Evolutionary conservation across 2,113 vertebrate genomes (phyloP).

Genomic region (Mystacornis crossleyi): DNA sequence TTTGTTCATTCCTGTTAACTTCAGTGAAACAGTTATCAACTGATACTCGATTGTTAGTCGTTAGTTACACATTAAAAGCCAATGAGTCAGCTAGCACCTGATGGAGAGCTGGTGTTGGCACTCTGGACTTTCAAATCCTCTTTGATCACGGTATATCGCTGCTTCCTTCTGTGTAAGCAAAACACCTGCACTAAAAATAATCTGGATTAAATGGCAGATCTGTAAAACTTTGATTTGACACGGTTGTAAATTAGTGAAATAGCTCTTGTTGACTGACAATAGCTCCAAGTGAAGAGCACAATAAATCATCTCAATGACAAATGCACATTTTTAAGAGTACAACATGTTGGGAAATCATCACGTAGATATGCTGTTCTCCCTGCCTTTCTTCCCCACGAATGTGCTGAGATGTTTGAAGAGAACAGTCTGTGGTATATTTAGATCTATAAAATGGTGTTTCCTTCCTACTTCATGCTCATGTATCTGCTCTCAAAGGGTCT

Average conservation of each 20-base stretch:
- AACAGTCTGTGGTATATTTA: neutral
- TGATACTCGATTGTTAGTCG: neutral
- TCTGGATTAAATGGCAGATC: neutral
- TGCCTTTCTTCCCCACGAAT: neutral
- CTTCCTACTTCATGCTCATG: neutral
- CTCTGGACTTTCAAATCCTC: neutral
- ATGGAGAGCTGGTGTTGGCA: neutral
- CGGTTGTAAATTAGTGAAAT: neutral
- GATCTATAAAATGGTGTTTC: neutral
- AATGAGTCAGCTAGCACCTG: neutral
- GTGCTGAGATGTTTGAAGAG: neutral
- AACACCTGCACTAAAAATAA: slow-evolving; percentile 11
- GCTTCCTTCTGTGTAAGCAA: neutral
- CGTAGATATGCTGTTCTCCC: neutral
- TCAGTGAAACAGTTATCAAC: neutral
- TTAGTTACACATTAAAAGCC: neutral
- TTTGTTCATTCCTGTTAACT: neutral
- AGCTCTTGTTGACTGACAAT: neutral
- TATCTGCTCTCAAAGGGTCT: neutral
- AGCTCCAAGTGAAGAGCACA: neutral
- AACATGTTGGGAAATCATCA: neutral
- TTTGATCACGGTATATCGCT: neutral
- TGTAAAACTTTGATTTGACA: neutral
- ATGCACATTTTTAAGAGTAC: neutral
- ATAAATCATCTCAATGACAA: neutral